Conservation (phyloP, 2,113 vertebrate species). For the Microcebus tavaratra region DNA sequence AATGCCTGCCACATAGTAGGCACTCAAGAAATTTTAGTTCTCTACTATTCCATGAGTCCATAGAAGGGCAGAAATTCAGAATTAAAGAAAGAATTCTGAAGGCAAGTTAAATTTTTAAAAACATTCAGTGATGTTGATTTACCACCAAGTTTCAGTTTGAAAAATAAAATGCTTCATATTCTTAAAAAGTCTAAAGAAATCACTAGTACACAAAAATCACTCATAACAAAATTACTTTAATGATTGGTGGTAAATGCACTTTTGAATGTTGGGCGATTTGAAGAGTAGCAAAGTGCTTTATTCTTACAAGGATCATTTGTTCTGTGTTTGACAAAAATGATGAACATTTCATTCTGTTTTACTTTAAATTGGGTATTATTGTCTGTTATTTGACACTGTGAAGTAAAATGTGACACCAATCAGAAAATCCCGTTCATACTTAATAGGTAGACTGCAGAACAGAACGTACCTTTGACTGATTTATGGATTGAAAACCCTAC, state of each 20-base stretch:
- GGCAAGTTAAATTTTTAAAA: constrained; percentile 11
- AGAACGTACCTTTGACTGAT: constrained; percentile 69
- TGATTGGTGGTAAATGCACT: constrained; percentile 47
- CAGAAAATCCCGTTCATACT: constrained; percentile 54
- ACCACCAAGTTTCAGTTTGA: constrained; percentile 7
- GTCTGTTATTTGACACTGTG: constrained; percentile 69
- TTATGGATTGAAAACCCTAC: constrained; percentile 61
- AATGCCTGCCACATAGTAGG: not conserved
- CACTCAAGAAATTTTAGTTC: not conserved
- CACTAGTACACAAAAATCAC: constrained; percentile 49
- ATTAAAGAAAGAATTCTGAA: not conserved
- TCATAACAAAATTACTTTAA: constrained; percentile 69
- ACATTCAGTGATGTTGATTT: not conserved
- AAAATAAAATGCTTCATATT: constrained; percentile 48
- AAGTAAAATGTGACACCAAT: constrained; percentile 70
- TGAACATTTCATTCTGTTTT: constrained; percentile 70
- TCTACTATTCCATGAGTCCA: not conserved
- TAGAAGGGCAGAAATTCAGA: constrained; percentile 5
- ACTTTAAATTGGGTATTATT: constrained; percentile 64
- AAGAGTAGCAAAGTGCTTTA: constrained; percentile 48
- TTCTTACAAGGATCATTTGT: constrained; percentile 66
- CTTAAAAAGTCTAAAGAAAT: constrained; percentile 50
- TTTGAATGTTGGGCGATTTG: constrained; percentile 40
- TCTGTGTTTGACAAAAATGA: constrained; percentile 67
- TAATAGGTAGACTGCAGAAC: constrained; percentile 64